Evolutionary conservation across 2,113 vertebrate species (phyloP).

Genomic region (Salvelinus sp.): DNA sequence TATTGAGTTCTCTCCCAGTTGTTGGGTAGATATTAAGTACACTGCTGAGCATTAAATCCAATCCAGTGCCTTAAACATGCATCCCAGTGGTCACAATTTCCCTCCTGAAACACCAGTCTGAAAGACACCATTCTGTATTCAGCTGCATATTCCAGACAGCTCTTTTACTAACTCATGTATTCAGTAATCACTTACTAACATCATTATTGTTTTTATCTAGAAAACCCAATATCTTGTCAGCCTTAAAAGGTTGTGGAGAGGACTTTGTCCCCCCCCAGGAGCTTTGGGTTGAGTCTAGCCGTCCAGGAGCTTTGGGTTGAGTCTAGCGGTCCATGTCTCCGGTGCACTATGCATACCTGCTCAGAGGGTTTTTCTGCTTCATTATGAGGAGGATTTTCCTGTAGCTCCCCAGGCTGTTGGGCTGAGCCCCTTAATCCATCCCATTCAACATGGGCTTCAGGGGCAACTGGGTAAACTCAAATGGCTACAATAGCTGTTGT

Average conservation of each 20-base stretch:
- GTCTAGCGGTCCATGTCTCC: no score
- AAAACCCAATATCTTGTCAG: not conserved
- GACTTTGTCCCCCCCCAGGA: not conserved
- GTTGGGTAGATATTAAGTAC: not conserved
- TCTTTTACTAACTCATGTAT: not conserved
- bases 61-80: not conserved
- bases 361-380: conserved; percentile 43
- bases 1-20: conserved; percentile 11
- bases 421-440: conserved; percentile 57
- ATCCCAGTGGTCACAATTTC: not conserved
- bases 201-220: not conserved
- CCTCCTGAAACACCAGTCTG: not conserved
- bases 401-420: conserved; percentile 61
- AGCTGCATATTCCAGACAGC: not conserved
- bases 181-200: not conserved
- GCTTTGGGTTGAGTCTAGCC: not conserved
- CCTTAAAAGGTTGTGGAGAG: not conserved
- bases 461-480: conserved; percentile 12
- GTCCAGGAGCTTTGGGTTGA: not conserved
- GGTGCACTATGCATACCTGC: conserved; percentile 36
- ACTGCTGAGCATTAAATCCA: not conserved
- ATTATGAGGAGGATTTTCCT: conserved; percentile 49
- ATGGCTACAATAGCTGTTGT: conserved; percentile 7
- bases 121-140: not conserved
- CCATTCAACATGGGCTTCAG: conserved; percentile 48